Evolutionary conservation across 37 sponge, comb jelly and placozoan genomes (phyloP), one percentile per base, ranked within the genome.

Genomic region (Axinella damicornis): DNA sequence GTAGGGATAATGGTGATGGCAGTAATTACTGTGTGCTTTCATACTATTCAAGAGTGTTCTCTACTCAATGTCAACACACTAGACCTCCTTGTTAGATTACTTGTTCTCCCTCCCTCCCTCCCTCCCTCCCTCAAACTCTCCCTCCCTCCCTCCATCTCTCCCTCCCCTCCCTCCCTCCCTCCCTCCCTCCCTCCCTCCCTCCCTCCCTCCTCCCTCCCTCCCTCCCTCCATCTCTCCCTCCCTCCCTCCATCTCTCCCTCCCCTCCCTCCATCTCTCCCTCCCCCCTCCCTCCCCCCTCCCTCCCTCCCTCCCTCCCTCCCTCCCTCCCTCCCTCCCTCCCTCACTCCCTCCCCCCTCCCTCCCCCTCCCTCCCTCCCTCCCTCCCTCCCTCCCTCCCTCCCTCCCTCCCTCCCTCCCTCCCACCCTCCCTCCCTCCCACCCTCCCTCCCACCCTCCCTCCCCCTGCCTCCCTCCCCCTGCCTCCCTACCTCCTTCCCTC

Each of bases 391-490:
- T 34, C 57, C 12, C 2, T 12, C 30, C 4, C 32, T 20, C 63
- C 20, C 35, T 12, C 31, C n/a, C 34, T 15, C 17, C n/a, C 15
- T 74, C 57, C 5, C 24, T 32, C 65, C 60, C 64, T 30, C 39
- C 25, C 5, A 16, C 9, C 25, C 77, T 31, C 41, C 31, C 2
- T 65, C 69, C 35, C 53, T 80, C 80, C 34, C 56, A 5, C 80
- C 46, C 78, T 65, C 13, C 28, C 73, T 17, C 53, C 53, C 73
- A 40, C 53, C 53, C 6, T 60, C 34, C 76, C 36, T 35, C 5
- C 62, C 46, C 67, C 67, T n/a, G n/a, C 40, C 79, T 65, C 79
- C 34, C 54, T 9, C 79, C 52, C 0, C n/a, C 15, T 74, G 31
- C 5, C 24, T 32, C 65, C 60, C 64, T 30, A 11, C 25, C 5